phyloP scores from a whole-genome alignment of 2,888 invertebrate species.

The Drosophila kuntzei region DNA sequence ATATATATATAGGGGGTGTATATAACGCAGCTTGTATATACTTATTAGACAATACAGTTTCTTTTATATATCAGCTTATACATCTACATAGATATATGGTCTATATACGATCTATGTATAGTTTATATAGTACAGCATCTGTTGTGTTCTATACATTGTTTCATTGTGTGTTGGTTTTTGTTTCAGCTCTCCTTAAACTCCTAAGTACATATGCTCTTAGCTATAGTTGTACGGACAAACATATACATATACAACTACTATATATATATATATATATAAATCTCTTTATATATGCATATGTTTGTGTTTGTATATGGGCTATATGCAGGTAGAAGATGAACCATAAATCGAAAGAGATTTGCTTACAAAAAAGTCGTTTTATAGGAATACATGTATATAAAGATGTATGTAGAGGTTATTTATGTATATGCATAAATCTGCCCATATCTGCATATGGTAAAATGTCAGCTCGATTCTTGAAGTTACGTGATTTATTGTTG shows the following conservation, averaged over 20 bases:
- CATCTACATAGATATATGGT: slow-evolving; percentile 21
- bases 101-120: slow-evolving; percentile 12
- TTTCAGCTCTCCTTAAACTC: slow-evolving; percentile 66
- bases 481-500: slow-evolving; percentile 42
- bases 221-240: slow-evolving; percentile 34
- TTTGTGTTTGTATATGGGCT: slow-evolving; percentile 41
- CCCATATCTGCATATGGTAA: slow-evolving; percentile 15
- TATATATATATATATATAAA: slow-evolving; percentile 12
- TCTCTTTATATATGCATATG: slow-evolving; percentile 21
- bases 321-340: slow-evolving; percentile 57
- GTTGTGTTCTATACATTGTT: slow-evolving; percentile 71
- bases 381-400: slow-evolving; percentile 74
- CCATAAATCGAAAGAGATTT: slow-evolving; percentile 50
- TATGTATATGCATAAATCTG: slow-evolving; percentile 16
- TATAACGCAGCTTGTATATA: slow-evolving; percentile 64
- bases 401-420: slow-evolving; percentile 50
- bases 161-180: slow-evolving; percentile 45
- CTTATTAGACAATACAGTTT: slow-evolving; percentile 42
- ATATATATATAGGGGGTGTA: slow-evolving; percentile 56
- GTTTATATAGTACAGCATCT: slow-evolving; percentile 27
- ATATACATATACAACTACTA: slow-evolving; percentile 6
- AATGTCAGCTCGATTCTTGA: slow-evolving; percentile 49
- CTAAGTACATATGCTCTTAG: slow-evolving; percentile 48
- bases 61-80: slow-evolving; percentile 44
- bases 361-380: slow-evolving; percentile 57